Evolutionary conservation across 1,140 invertebrate genomes (phyloP).

Genomic region (Sarcophaga peregrina): DNA sequence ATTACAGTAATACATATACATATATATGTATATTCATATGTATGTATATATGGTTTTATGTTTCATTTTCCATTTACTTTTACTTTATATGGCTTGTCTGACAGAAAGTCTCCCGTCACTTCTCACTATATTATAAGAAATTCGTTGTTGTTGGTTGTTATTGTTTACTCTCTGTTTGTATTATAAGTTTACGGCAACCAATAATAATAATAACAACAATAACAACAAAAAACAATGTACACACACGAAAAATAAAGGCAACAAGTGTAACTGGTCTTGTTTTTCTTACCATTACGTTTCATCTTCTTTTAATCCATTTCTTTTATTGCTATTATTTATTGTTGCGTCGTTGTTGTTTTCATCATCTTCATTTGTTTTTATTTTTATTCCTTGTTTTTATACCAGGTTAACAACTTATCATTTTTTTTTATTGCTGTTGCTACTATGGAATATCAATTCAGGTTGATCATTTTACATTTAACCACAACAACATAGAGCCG

Average conservation of each 20-base stretch:
- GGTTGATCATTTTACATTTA: constrained; percentile 1
- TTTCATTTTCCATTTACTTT: constrained; percentile 15
- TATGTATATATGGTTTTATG: not conserved
- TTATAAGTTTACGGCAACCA: not conserved
- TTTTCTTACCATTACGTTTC: constrained; percentile 13
- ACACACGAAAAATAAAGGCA: not conserved
- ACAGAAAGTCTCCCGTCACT: not conserved
- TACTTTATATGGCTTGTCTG: constrained; percentile 15
- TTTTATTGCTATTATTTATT: not conserved
- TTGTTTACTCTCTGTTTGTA: not conserved
- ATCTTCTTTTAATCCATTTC: constrained; percentile 14
- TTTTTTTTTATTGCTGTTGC: not conserved
- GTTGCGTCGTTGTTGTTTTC: not conserved
- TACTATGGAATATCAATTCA: not conserved
- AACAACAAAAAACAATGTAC: not conserved
- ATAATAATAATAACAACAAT: not conserved
- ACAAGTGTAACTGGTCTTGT: constrained; percentile 23
- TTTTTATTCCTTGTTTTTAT: constrained; percentile 1
- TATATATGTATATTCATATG: not conserved
- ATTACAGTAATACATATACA: not conserved
- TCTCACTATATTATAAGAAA: not conserved
- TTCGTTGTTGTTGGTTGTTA: not conserved
- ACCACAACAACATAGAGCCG: not conserved
- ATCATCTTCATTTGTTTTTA: not conserved
- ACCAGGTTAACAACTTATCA: constrained; percentile 12